A percentile compares a stretch with the other conserved stretches of the same genome.
phyloP scores from a whole-genome alignment of 2,888 invertebrate species.

The Phragmatobia fuliginosa region DNA sequence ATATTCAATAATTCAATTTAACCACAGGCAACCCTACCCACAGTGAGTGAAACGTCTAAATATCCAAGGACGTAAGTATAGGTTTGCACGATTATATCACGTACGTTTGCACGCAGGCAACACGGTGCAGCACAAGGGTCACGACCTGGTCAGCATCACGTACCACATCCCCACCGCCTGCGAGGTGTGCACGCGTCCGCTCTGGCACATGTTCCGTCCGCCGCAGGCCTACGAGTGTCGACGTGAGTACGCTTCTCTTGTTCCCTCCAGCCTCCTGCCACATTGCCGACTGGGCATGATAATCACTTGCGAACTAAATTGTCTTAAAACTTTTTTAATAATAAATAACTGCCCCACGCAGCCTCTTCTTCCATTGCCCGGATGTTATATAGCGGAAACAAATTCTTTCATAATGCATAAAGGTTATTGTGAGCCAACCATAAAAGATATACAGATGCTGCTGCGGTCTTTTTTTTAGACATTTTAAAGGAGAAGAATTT shows the following conservation, averaged over 20 bases:
- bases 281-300: too few species aligned
- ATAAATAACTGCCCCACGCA: too few species aligned
- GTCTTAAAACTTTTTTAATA: too few species aligned
- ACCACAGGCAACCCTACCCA: background rate
- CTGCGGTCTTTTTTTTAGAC: too few species aligned
- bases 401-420: too few species aligned
- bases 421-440: too few species aligned
- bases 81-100: background rate
- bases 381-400: too few species aligned
- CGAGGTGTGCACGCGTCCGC: slow-evolving; percentile 98
- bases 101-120: slow-evolving; percentile 73
- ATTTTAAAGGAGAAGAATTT: too few species aligned
- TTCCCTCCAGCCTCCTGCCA: too few species aligned
- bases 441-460: too few species aligned
- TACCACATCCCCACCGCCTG: slow-evolving; percentile 99
- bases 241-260: slow-evolving; percentile 86
- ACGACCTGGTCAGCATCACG: slow-evolving; percentile 98
- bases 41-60: background rate
- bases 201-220: slow-evolving; percentile 99
- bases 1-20: background rate
- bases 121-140: slow-evolving; percentile 94
- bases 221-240: slow-evolving; percentile 99
- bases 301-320: too few species aligned
- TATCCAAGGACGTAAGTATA: background rate
- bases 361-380: too few species aligned